These are phyloP conservation scores for Clusia tigrina DNA, from an alignment of 2,888 invertebrate genomes.

Conservation along the genomic window DNA sequence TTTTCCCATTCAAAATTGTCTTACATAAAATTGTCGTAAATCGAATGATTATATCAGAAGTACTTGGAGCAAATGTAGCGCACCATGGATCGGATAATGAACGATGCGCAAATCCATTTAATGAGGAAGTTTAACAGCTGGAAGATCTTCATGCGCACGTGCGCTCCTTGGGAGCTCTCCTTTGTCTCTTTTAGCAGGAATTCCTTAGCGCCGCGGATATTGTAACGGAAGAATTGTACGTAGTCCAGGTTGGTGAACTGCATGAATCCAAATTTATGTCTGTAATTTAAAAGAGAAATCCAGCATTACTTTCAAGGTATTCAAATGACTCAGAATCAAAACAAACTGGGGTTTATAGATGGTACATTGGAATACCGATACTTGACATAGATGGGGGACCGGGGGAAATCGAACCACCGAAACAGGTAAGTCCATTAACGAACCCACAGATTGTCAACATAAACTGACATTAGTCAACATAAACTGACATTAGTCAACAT, in stretches of 20 bases:
- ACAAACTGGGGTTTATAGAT: background rate
- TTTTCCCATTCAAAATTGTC: too few relatives aligned
- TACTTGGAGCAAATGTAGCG: background rate
- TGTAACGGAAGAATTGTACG: slow-evolving; percentile 49
- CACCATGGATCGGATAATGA: background rate
- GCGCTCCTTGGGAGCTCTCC: slow-evolving; percentile 44
- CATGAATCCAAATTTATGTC: slow-evolving; percentile 44
- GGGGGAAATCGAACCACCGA: too few relatives aligned
- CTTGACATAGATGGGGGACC: too few relatives aligned
- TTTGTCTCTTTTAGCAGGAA: slow-evolving; percentile 56
- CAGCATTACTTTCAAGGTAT: background rate
- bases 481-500: too few relatives aligned
- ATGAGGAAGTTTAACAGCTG: slow-evolving; percentile 42
- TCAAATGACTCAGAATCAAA: too few relatives aligned
- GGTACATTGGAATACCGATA: background rate
- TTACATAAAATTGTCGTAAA: too few relatives aligned
- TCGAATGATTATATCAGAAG: too few relatives aligned
- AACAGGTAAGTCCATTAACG: too few relatives aligned
- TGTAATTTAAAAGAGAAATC: slow-evolving; percentile 28
- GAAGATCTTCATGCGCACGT: slow-evolving; percentile 47
- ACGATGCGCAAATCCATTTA: too few relatives aligned
- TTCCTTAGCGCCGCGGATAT: slow-evolving; percentile 56
- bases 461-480: too few relatives aligned
- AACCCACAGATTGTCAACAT: too few relatives aligned
- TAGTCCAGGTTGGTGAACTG: slow-evolving; percentile 49